phyloP scores from a whole-genome alignment of 2,888 invertebrate genomes.

The Macropis europaea region DNA sequence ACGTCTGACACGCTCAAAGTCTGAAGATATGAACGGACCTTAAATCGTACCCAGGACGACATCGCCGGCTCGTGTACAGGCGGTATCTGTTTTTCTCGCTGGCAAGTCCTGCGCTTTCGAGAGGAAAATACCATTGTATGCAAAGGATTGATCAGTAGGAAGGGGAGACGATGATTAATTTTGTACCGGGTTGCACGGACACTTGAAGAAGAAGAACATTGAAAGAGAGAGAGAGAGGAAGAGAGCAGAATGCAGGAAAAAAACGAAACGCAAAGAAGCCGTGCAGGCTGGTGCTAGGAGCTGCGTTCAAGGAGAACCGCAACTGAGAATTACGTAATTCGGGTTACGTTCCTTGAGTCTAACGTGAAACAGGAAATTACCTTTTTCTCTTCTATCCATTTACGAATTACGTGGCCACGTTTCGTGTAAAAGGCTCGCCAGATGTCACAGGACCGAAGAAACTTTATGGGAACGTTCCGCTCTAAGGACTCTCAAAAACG shows the following conservation, averaged over 20 bases:
- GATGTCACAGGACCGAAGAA: no score
- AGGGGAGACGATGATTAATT: slow-evolving; percentile 28
- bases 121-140: slow-evolving; percentile 11
- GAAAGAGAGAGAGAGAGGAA: neutral
- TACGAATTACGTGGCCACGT: neutral
- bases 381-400: slow-evolving; percentile 24
- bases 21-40: no score
- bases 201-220: neutral
- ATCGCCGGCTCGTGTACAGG: neutral
- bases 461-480: neutral
- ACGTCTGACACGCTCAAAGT: no score
- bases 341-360: slow-evolving; percentile 52
- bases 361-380: slow-evolving; percentile 42
- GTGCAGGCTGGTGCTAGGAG: slow-evolving; percentile 56
- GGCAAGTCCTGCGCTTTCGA: neutral
- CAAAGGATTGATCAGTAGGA: slow-evolving; percentile 24
- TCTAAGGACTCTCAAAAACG: no score
- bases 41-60: slow-evolving; percentile 12
- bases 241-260: slow-evolving; percentile 37
- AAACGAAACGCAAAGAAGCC: slow-evolving; percentile 53
- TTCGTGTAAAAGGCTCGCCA: neutral
- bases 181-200: neutral
- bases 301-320: slow-evolving; percentile 67
- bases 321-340: slow-evolving; percentile 63
- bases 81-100: neutral